Percentiles rank a stretch among this genome's conserved stretches.
Conservation (phyloP, 1,140 invertebrate species). For the Chrysoperla carnea region DNA sequence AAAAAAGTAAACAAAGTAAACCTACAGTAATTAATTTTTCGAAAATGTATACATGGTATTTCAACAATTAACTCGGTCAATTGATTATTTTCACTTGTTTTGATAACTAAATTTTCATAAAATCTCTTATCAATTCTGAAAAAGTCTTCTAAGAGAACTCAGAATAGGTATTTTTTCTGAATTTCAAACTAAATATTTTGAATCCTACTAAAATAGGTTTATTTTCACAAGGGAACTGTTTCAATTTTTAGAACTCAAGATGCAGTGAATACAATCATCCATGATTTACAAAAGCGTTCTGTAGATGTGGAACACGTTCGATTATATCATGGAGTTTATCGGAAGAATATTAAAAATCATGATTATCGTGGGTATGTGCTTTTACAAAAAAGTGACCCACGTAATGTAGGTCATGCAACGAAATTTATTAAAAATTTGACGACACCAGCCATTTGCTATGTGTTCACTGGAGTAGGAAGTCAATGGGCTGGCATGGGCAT, state of each 20-base stretch:
- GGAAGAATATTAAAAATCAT: slow-evolving; percentile 1
- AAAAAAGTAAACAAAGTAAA: too few species aligned
- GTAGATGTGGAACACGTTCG: slow-evolving; percentile 34
- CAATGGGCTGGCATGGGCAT: slow-evolving; percentile 76
- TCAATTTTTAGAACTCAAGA: slow-evolving; percentile 25
- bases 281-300: slow-evolving; percentile 36
- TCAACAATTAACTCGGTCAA: too few species aligned
- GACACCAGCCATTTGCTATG: slow-evolving; percentile 59
- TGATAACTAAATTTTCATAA: too few species aligned
- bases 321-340: slow-evolving; percentile 26
- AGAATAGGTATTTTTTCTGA: too few species aligned
- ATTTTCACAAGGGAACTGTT: too few species aligned
- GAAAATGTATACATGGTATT: too few species aligned
- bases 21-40: too few species aligned
- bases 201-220: too few species aligned
- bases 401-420: neutral
- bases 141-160: too few species aligned
- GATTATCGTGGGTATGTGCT: slow-evolving; percentile 33
- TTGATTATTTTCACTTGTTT: too few species aligned
- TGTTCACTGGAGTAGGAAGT: slow-evolving; percentile 83
- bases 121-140: too few species aligned
- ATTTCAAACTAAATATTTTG: too few species aligned
- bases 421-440: slow-evolving; percentile 37
- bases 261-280: slow-evolving; percentile 46
- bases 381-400: slow-evolving; percentile 24